Evolutionary conservation across 53 echinoderm and acorn worm genomes (phyloP).

Genomic region (Apostichopus leukothele): DNA sequence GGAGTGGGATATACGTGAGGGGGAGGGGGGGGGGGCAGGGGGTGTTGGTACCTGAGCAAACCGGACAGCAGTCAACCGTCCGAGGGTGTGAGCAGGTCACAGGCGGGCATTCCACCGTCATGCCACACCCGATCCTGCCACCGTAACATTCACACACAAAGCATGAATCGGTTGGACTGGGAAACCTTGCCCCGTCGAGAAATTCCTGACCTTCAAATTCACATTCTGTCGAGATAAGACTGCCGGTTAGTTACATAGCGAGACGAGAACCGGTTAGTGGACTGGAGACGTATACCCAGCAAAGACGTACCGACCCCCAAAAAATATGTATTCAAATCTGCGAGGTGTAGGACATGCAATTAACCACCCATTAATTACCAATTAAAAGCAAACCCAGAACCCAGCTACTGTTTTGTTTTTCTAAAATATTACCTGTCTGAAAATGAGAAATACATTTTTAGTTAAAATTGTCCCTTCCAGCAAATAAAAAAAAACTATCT

Average conservation of each 20-base stretch:
- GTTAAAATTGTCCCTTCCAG: no score
- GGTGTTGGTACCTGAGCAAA: slow-evolving; percentile 45
- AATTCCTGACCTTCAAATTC: slow-evolving; percentile 50
- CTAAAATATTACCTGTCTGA: no score
- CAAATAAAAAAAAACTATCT: no score
- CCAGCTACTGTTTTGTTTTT: no score
- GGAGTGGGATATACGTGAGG: neutral
- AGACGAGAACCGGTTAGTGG: neutral
- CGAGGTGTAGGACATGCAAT: no score
- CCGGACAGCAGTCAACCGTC: slow-evolving; percentile 57
- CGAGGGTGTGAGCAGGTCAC: slow-evolving; percentile 56
- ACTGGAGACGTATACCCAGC: neutral
- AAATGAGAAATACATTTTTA: no score
- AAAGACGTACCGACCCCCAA: neutral
- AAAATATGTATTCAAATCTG: no score
- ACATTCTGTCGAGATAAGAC: slow-evolving; percentile 35
- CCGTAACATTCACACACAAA: slow-evolving; percentile 53
- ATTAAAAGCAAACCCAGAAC: no score
- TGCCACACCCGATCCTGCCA: slow-evolving; percentile 53
- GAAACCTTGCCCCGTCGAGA: slow-evolving; percentile 54
- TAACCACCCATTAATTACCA: no score
- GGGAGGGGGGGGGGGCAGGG: neutral
- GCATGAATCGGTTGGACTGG: slow-evolving; percentile 54
- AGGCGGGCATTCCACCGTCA: slow-evolving; percentile 48
- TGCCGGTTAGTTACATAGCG: neutral